Evolutionary conservation across 2,888 invertebrate species (phyloP).

Genomic region (Hololepta plana): DNA sequence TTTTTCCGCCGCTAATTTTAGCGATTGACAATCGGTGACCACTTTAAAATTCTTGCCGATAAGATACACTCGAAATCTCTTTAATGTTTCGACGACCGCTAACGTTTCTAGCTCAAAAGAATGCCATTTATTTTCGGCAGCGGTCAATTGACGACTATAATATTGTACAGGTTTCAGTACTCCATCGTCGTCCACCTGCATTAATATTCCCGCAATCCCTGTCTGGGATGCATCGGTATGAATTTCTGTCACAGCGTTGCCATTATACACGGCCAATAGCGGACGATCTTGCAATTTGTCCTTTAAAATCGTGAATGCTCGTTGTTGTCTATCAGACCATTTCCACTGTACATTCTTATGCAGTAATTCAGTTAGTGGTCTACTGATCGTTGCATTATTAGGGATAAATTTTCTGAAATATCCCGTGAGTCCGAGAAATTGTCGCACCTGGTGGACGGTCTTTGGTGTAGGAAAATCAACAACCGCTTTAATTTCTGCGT

Average conservation of each 20-base stretch:
- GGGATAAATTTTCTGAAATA: too few species aligned
- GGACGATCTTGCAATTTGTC: slow-evolving; percentile 8
- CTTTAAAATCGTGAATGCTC: slow-evolving; percentile 5
- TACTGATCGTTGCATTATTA: slow-evolving; percentile 1
- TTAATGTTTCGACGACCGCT: slow-evolving; percentile 10
- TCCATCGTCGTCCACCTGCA: slow-evolving; percentile 11
- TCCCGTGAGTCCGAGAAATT: too few species aligned
- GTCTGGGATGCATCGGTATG: slow-evolving; percentile 15
- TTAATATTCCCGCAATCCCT: slow-evolving; percentile 13
- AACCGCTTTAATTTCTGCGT: too few species aligned
- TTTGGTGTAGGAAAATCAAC: too few species aligned
- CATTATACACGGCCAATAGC: slow-evolving; percentile 12
- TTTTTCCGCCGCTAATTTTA: slow-evolving; percentile 3
- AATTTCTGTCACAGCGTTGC: slow-evolving; percentile 11
- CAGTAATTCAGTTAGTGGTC: slow-evolving; percentile 1
- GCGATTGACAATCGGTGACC: slow-evolving; percentile 8
- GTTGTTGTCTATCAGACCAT: slow-evolving; percentile 5
- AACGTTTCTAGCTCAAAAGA: slow-evolving; percentile 13
- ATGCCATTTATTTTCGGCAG: slow-evolving; percentile 13
- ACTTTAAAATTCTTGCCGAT: slow-evolving; percentile 9
- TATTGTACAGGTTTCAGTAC: slow-evolving; percentile 13
- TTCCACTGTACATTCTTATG: background rate
- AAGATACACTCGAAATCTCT: slow-evolving; percentile 9
- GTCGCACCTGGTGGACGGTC: too few species aligned
- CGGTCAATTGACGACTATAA: slow-evolving; percentile 14